Base-by-base conservation (phyloP, 2,113 vertebrate genomes). In the Microtus pennsylvanicus region DNA sequence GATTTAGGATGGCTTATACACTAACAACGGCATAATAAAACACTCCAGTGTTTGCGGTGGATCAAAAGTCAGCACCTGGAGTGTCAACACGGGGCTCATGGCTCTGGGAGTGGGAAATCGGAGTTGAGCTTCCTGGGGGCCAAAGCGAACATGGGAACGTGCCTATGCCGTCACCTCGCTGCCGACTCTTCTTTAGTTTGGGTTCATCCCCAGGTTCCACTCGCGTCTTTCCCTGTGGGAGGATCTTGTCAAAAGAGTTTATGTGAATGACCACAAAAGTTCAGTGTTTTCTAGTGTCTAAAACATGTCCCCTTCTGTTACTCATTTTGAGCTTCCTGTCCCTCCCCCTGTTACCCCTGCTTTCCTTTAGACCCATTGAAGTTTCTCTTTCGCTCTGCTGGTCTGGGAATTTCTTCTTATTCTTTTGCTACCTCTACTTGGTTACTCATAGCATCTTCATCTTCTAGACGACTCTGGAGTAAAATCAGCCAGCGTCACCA, bases 371-470 rank as follows among this genome's bases (percentile, higher is more conserved):
- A 89, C 75, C 83, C 67, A 89, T 70, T 89, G 91, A 95, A 87
- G 80, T 88, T 87, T 81, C 85, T 88, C 82, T 52, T 5, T 75
- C 13, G 75, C 90, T 89, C 87, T 91, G 38, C 83, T 97, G 94
- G 87, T 70, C 85, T 98, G 94, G 93, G 96, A 93, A 61, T 50
- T 4, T 78, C 6, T 8, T 94, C 86, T 83, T 52, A 35, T 93
- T 83, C 13, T 76, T 75, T 76, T 9, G 0, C 30, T 91, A 78
- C 76, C 33, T 86, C 87, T 90, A 70, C 50, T 22, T 90, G 33
- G 85, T 63, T 86, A 16, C 65, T 89, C 17, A 75, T 45, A 75
- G 3, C 30, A 28, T 65, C 96, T 95, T 93, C 70, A 95, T 67
- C 75, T 69, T n/a, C 1, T 78, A n/a, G 89, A 91, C 5, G n/a